These are phyloP conservation scores for Drosophila meridionalis DNA, from an alignment of 2,888 invertebrate genomes.

Conservation along the genomic window DNA sequence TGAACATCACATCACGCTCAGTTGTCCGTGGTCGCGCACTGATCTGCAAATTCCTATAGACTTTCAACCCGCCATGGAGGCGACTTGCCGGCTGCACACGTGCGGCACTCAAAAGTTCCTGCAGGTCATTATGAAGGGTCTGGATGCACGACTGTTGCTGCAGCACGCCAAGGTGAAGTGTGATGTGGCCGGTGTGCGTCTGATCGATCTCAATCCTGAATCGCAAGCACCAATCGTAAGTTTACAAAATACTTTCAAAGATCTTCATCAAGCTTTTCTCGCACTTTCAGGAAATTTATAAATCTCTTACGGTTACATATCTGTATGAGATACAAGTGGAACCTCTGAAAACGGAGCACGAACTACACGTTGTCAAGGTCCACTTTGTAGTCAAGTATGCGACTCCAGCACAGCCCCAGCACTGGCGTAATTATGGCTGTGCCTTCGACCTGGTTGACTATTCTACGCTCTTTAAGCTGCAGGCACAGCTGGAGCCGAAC, in stretches of 20 bases:
- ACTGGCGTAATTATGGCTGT: constrained; percentile 87
- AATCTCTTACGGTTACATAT: constrained; percentile 91
- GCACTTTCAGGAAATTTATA: constrained; percentile 88
- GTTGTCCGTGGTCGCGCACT: constrained; percentile 92
- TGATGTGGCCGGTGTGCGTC: constrained; percentile 87
- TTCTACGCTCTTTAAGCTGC: constrained; percentile 93
- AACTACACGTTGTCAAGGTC: constrained; percentile 87
- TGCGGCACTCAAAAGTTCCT: constrained; percentile 93
- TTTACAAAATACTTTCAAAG: background rate
- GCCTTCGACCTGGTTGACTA: constrained; percentile 93
- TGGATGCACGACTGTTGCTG: constrained; percentile 86
- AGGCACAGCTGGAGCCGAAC: constrained; percentile 89
- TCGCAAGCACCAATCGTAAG: constrained; percentile 87
- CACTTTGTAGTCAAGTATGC: constrained; percentile 88
- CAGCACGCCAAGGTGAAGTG: constrained; percentile 86
- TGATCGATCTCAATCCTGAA: constrained; percentile 89
- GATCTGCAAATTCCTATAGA: constrained; percentile 91
- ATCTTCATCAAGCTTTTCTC: background rate
- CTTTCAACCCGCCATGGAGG: constrained; percentile 93
- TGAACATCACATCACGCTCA: constrained; percentile 92
- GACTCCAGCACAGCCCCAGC: constrained; percentile 74
- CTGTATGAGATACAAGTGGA: constrained; percentile 92
- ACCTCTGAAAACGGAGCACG: constrained; percentile 87
- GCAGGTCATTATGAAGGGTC: constrained; percentile 90
- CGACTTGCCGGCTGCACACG: constrained; percentile 93